Percentiles rank a stretch among this genome's conserved stretches.
These are phyloP conservation scores for Autographa pulchrina DNA, from an alignment of 2,888 invertebrate genomes.

Conservation along the genomic window DNA sequence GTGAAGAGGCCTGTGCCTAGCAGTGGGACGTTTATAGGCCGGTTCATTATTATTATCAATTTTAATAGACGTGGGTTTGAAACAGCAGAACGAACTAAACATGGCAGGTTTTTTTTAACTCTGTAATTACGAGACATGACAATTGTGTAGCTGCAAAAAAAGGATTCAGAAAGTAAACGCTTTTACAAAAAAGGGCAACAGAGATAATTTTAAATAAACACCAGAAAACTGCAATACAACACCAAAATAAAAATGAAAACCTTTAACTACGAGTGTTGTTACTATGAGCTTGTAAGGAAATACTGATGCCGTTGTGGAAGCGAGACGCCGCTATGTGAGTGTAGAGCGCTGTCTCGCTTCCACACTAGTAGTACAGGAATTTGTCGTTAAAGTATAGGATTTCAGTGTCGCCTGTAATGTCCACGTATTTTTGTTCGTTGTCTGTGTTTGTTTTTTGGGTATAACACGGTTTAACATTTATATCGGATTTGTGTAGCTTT, in stretches of 20 bases:
- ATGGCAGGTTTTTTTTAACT: too few species aligned
- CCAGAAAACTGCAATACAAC: not conserved
- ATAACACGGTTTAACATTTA: constrained; percentile 1
- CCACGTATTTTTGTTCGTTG: not conserved
- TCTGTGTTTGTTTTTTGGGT: not conserved
- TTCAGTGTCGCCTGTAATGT: not conserved
- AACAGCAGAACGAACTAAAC: too few species aligned
- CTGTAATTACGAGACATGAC: too few species aligned
- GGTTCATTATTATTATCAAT: too few species aligned
- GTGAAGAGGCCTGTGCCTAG: too few species aligned
- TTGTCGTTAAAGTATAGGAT: not conserved
- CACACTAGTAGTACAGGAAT: not conserved
- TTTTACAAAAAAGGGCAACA: not conserved
- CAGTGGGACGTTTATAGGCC: too few species aligned
- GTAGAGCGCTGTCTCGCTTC: too few species aligned
- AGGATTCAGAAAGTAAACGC: not conserved
- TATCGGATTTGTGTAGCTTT: not conserved
- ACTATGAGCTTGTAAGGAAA: too few species aligned
- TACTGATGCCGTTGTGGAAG: too few species aligned
- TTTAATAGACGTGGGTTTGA: too few species aligned
- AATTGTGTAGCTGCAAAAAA: not conserved
- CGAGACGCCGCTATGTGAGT: too few species aligned
- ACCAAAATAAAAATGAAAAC: not conserved
- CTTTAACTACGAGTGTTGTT: not conserved
- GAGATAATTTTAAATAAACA: constrained; percentile 6